These are phyloP conservation scores for Salvelinus namaycush DNA, from an alignment of 2,113 vertebrate species.

Conservation along the genomic window DNA sequence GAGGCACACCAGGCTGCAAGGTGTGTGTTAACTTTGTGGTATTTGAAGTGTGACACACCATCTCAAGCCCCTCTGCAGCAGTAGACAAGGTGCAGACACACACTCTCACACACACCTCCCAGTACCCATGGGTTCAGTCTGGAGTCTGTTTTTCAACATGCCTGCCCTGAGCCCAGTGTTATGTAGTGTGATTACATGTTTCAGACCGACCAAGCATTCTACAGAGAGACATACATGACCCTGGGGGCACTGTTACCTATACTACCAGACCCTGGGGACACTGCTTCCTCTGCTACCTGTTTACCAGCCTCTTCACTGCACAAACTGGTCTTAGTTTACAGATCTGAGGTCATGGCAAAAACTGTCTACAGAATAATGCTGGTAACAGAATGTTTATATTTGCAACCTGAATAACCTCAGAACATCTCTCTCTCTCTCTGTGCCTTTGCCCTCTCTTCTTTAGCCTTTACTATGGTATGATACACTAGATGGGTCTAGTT, in stretches of 20 bases:
- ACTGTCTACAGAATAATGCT: no score
- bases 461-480: neutral
- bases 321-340: neutral
- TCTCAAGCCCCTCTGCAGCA: neutral
- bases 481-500: no score
- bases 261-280: no score
- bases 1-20: neutral
- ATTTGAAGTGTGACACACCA: neutral
- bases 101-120: constrained; percentile 1
- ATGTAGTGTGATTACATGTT: constrained; percentile 13
- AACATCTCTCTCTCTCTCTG: neutral
- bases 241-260: constrained; percentile 9
- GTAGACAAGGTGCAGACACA: neutral
- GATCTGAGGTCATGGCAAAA: neutral
- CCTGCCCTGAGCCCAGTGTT: constrained; percentile 13
- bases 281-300: no score
- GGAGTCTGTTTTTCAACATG: constrained; percentile 19
- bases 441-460: neutral
- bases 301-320: neutral
- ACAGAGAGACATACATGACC: constrained; percentile 13
- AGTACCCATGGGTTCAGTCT: constrained; percentile 9
- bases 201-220: constrained; percentile 19
- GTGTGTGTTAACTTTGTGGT: neutral
- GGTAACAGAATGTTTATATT: no score
- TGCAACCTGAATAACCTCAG: no score